phyloP scores from a whole-genome alignment of 2,888 invertebrate species.

The Exephanes ischioxanthus region DNA sequence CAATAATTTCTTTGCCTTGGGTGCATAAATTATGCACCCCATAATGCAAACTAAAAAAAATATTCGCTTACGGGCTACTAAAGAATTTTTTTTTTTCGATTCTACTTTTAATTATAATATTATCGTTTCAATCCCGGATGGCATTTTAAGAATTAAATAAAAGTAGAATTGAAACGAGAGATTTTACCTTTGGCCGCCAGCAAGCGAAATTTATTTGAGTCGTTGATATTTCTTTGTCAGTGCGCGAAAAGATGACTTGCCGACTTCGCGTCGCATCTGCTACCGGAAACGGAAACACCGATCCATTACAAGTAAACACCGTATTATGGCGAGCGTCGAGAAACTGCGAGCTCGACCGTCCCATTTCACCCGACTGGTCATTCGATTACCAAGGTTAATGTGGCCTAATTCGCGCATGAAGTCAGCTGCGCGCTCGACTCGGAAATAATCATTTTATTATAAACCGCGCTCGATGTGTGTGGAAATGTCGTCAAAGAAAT shows the following conservation, averaged over 20 bases:
- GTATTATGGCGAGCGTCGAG: constrained; percentile 18
- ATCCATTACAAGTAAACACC: constrained; percentile 20
- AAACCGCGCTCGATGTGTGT: constrained; percentile 27
- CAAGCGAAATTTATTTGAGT: too few species aligned
- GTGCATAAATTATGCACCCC: too few species aligned
- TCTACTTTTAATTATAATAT: not conserved
- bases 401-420: constrained; percentile 39
- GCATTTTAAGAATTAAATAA: too few species aligned
- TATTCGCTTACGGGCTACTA: not conserved
- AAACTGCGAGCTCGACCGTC: constrained; percentile 25
- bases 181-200: too few species aligned
- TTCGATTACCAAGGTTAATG: constrained; percentile 54
- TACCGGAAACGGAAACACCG: constrained; percentile 52
- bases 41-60: too few species aligned
- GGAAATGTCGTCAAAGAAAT: not conserved
- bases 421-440: constrained; percentile 29
- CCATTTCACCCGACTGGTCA: constrained; percentile 33
- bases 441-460: constrained; percentile 49
- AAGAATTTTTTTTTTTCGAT: not conserved
- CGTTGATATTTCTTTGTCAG: too few species aligned
- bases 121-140: too few species aligned
- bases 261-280: constrained; percentile 57
- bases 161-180: too few species aligned
- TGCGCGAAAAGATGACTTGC: too few species aligned
- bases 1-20: too few species aligned